Evolutionary conservation across 64 coral and sea anemone species (phyloP).

Genomic region (Pachyseris speciosa): DNA sequence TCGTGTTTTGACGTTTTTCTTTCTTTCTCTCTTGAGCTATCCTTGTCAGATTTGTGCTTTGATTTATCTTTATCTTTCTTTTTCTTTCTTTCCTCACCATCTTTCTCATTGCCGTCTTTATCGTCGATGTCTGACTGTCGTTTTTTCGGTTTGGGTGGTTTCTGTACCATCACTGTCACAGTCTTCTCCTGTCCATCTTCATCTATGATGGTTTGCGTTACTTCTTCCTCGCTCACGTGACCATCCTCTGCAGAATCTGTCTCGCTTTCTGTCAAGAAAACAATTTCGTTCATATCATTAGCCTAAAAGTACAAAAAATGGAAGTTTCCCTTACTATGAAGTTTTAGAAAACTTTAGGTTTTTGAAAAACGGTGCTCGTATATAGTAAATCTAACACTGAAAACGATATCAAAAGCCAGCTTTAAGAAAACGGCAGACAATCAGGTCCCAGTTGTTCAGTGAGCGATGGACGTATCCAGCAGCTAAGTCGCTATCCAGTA

Average conservation of each 20-base stretch:
- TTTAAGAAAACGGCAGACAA: too few relatives aligned
- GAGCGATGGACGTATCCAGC: too few relatives aligned
- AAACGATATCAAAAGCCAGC: too few relatives aligned
- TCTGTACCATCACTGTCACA: conserved; percentile 78
- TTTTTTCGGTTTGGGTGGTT: conserved; percentile 40
- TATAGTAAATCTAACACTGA: too few relatives aligned
- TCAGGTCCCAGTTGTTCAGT: too few relatives aligned
- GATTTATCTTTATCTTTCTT: conserved; percentile 57
- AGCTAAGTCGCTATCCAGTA: too few relatives aligned
- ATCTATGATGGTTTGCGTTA: conserved; percentile 77
- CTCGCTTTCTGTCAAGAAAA: conserved; percentile 42
- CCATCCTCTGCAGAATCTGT: conserved; percentile 56
- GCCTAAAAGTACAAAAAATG: too few relatives aligned
- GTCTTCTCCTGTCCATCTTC: conserved; percentile 88
- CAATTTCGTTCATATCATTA: too few relatives aligned
- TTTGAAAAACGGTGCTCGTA: too few relatives aligned
- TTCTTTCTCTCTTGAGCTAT: conserved; percentile 52
- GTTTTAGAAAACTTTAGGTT: too few relatives aligned
- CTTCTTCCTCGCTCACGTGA: conserved; percentile 82
- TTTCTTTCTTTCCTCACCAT: conserved; percentile 73
- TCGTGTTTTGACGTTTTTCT: conserved; percentile 74
- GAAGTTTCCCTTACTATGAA: too few relatives aligned
- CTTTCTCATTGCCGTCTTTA: conserved; percentile 59
- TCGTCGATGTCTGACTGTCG: conserved; percentile 35
- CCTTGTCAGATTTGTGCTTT: conserved; percentile 55